Conservation (phyloP, 2,888 invertebrate species). For the Isoperla grammatica region DNA sequence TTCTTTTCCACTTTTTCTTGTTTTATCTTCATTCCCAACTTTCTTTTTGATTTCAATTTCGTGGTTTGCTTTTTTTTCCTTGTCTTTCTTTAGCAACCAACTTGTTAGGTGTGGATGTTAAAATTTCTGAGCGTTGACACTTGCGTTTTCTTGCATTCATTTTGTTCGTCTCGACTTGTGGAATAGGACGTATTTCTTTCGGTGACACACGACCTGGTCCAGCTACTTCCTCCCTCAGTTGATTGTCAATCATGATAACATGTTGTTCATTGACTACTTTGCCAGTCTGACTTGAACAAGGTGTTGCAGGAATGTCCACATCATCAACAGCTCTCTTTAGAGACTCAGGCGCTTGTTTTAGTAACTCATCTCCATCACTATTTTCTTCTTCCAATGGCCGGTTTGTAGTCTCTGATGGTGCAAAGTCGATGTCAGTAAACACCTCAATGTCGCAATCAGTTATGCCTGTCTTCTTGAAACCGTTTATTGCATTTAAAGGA, state of each 20-base stretch:
- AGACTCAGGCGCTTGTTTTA: no score
- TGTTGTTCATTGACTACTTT: neutral
- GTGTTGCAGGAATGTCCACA: no score
- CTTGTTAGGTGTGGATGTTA: neutral
- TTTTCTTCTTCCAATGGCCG: neutral
- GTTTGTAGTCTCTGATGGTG: neutral
- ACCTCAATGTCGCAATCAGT: neutral
- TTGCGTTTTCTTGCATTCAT: neutral
- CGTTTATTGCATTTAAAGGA: neutral
- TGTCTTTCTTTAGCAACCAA: neutral
- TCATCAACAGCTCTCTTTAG: no score
- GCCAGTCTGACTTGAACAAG: no score
- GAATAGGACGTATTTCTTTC: neutral
- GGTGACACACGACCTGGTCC: neutral
- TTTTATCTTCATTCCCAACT: neutral
- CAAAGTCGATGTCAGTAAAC: conserved; percentile 1
- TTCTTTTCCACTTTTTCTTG: neutral
- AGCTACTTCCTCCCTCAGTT: neutral
- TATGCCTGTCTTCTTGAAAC: conserved; percentile 9
- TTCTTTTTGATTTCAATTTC: neutral
- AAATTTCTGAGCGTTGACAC: neutral
- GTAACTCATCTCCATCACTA: neutral
- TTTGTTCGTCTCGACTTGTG: neutral
- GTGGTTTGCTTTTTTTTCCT: neutral
- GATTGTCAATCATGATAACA: neutral